phyloP scores from a whole-genome alignment of 2,797 vertebrate genomes.

The Chromobotia macracanthus region DNA sequence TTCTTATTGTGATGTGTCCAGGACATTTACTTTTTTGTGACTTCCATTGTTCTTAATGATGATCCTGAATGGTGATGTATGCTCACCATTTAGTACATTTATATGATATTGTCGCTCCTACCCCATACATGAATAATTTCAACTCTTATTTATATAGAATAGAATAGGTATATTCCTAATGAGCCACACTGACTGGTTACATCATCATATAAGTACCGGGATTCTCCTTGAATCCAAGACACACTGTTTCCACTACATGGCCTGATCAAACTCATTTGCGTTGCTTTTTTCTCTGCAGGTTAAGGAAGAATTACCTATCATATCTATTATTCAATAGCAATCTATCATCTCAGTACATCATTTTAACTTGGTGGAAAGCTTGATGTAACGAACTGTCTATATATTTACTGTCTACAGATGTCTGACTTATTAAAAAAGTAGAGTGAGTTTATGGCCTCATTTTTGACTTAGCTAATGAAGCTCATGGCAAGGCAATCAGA shows the following conservation, averaged over 20 bases:
- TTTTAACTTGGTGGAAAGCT: background rate
- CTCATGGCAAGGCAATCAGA: conserved; percentile 19
- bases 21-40: no score
- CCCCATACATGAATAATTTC: no score
- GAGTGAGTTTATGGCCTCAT: background rate
- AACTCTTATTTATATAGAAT: background rate
- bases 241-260: conserved; percentile 43
- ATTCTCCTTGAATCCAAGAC: conserved; percentile 7
- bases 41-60: no score
- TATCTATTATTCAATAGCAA: background rate
- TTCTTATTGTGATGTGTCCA: no score
- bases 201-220: conserved; percentile 36
- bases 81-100: no score
- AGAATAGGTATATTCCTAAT: background rate
- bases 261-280: background rate
- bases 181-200: conserved; percentile 29
- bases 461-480: background rate
- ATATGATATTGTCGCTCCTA: no score
- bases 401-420: no score
- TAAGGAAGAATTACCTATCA: background rate
- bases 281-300: conserved; percentile 8
- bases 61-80: no score
- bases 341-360: background rate
- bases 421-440: conserved; percentile 44
- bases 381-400: background rate